These are phyloP conservation scores for Tenthredo mesomela DNA, from an alignment of 2,888 invertebrate species.

Conservation along the genomic window DNA sequence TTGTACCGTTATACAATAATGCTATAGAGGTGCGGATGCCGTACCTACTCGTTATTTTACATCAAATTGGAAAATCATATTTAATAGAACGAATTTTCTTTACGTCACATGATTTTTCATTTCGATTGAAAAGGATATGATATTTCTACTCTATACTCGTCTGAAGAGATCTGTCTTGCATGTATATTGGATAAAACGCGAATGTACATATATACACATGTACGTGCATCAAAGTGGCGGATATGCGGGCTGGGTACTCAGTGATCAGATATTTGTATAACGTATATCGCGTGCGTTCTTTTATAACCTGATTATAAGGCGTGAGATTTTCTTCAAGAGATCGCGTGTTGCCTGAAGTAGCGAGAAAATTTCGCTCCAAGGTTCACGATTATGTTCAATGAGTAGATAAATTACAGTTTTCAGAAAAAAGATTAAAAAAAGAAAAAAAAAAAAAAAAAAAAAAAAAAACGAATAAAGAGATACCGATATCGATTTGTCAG, in stretches of 20 bases:
- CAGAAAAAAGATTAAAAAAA: too few relatives aligned
- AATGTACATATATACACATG: not conserved
- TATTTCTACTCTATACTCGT: not conserved
- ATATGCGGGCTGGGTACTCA: not conserved
- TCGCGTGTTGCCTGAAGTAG: not conserved
- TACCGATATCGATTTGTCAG: not conserved
- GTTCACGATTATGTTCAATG: not conserved
- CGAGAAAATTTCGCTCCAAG: not conserved
- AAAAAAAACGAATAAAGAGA: not conserved
- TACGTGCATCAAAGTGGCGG: not conserved
- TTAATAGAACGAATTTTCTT: too few relatives aligned
- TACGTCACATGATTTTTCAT: too few relatives aligned
- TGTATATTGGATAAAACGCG: not conserved
- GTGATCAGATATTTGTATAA: not conserved
- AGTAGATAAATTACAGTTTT: not conserved
- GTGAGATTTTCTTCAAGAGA: not conserved
- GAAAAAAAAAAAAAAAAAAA: too few relatives aligned
- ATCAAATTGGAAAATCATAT: too few relatives aligned
- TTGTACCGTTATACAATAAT: not conserved
- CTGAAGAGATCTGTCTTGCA: not conserved
- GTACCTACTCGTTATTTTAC: too few relatives aligned
- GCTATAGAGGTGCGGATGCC: too few relatives aligned
- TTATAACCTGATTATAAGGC: conserved; percentile 2
- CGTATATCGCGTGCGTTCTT: not conserved
- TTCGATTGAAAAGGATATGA: too few relatives aligned